A percentile compares a stretch with the other conserved stretches of the same genome.
Evolutionary conservation across 2,888 invertebrate genomes (phyloP).

Genomic region (Conistra vaccinii): DNA sequence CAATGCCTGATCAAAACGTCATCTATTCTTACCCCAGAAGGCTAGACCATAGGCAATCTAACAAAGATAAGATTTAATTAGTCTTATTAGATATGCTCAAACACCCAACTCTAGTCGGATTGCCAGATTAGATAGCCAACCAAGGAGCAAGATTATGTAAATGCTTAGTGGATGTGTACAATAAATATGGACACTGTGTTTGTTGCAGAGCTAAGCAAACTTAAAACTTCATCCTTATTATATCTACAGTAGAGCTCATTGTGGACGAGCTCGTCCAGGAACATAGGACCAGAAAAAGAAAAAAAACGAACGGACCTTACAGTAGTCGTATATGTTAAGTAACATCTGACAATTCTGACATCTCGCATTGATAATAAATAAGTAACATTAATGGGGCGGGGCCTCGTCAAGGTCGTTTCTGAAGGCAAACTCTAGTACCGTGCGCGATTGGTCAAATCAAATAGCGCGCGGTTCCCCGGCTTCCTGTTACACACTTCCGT

Average conservation of each 20-base stretch:
- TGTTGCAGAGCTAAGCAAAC: neutral
- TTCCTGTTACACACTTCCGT: too few relatives aligned
- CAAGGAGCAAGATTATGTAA: neutral
- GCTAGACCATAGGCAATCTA: neutral
- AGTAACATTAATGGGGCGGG: too few relatives aligned
- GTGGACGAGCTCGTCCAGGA: too few relatives aligned
- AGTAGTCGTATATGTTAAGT: too few relatives aligned
- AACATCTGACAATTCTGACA: too few relatives aligned
- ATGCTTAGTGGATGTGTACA: neutral
- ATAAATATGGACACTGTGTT: neutral
- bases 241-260: neutral
- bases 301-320: too few relatives aligned
- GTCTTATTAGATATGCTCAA: slow-evolving; percentile 22
- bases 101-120: slow-evolving; percentile 7
- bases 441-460: too few relatives aligned
- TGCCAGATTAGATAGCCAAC: slow-evolving; percentile 3
- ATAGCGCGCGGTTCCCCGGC: too few relatives aligned
- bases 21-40: neutral
- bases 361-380: too few relatives aligned
- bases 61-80: neutral
- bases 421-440: too few relatives aligned
- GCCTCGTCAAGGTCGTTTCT: too few relatives aligned
- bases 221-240: neutral
- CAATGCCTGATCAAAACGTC: neutral
- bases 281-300: too few relatives aligned